Evolutionary conservation across 2,797 vertebrate species (phyloP).

Genomic region (Rallus crepitans): DNA sequence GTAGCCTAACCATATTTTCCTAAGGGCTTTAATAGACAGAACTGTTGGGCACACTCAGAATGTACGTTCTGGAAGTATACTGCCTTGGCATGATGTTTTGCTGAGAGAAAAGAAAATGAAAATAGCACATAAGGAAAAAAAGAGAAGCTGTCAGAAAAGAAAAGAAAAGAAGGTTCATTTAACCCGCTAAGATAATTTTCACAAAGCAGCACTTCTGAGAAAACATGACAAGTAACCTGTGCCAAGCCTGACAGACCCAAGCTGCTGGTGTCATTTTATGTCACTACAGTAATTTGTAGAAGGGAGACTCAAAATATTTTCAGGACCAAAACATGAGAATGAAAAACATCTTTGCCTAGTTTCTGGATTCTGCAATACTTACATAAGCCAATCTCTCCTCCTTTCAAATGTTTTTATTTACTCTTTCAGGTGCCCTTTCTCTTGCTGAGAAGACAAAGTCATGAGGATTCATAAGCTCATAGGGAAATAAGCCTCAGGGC

Average conservation of each 20-base stretch:
- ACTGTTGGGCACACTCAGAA: neutral
- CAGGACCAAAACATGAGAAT: neutral
- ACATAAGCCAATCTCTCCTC: neutral
- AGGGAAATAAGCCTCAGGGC: neutral
- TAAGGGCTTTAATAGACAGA: neutral
- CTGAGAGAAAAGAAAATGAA: neutral
- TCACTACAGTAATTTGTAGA: neutral
- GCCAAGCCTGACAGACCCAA: neutral
- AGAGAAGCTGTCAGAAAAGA: neutral
- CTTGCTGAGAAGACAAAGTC: neutral
- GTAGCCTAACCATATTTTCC: neutral
- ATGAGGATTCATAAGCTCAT: neutral
- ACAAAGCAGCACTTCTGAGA: neutral
- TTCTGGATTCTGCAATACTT: neutral
- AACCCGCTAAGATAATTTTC: neutral
- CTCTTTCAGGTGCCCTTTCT: neutral
- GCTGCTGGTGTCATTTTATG: neutral
- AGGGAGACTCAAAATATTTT: neutral
- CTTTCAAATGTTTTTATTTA: neutral
- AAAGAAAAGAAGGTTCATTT: neutral
- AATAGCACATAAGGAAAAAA: neutral
- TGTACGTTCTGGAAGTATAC: neutral
- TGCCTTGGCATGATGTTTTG: neutral
- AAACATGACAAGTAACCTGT: neutral
- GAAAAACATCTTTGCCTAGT: neutral